Evolutionary conservation across 2,113 vertebrate species (phyloP), one percentile per base, ranked within the genome.

Genomic region (Alexandromys fortis): DNA sequence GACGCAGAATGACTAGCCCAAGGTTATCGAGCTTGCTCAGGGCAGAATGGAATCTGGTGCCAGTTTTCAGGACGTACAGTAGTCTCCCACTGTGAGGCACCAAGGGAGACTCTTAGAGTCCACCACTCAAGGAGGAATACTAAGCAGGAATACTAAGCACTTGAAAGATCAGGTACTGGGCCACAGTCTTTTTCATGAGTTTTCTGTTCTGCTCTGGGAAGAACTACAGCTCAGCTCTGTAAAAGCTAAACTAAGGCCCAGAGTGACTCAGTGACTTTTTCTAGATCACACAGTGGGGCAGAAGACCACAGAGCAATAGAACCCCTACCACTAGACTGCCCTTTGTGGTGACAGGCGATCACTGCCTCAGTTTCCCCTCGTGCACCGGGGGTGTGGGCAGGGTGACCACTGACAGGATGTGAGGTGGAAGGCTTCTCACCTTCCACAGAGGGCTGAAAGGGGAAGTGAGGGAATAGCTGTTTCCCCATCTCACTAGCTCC

Each of bases 401-500:
- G 45, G 33, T 81, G 93, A 42, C 61, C 52, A 61, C 75, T 38
- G 94, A 63, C 45, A 8, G 38, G 35, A 1, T 7, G 28, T 76
- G 87, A 91, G 2, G 1, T 87, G 63, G 73, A 0, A 7, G 49
- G 73, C 35, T 68, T 72, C 35, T 22, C 2, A 91, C 91, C 93
- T 82, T 28, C 63, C 33, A 49, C 92, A 76, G 5, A 13, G 47
- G 38, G 42, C 65, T 61, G 45, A 92, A 97, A 95, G 89, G 81
- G 85, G 96, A 98, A 98, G 93, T 90, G 73, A 75, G 49, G 38
- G 78, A 86, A n/a, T 4, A 8, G n/a, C 83, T 8, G 65, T 30
- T 95, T 97, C 96, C 88, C 55, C 79, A 89, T 70, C 28, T 19
- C 30, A 7, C 38, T 3, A 0, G 55, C n/a, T 22, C 33, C 63